Conservation (phyloP, 2,113 vertebrate genomes). For the Pangasianodon gigas region DNA sequence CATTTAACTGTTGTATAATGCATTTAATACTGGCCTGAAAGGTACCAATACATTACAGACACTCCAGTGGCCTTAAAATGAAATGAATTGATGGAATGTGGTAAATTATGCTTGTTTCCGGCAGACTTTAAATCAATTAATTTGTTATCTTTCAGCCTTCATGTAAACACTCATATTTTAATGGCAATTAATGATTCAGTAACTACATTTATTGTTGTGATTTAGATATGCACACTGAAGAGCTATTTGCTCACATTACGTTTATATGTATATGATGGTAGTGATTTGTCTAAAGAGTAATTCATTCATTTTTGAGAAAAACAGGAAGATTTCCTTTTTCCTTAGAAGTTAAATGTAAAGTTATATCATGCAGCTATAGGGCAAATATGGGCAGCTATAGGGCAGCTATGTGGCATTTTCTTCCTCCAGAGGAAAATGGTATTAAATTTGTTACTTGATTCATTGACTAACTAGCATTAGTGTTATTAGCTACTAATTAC, state of each 20-base stretch:
- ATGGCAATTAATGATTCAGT: neutral
- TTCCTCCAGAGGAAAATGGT: neutral
- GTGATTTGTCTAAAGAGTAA: neutral
- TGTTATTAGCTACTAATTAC: neutral
- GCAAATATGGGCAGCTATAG: neutral
- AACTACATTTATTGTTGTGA: neutral
- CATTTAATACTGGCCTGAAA: neutral
- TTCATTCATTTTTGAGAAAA: neutral
- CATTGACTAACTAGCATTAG: neutral
- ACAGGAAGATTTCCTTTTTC: neutral
- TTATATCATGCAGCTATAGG: neutral
- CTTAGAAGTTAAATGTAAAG: neutral
- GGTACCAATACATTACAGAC: neutral
- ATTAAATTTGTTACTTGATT: neutral
- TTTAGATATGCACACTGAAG: neutral
- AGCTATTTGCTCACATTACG: neutral
- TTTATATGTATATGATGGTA: neutral
- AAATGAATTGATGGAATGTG: neutral
- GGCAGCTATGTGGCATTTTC: neutral
- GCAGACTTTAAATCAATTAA: neutral
- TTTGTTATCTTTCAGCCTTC: neutral
- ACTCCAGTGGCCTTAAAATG: neutral
- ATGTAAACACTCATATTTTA: neutral
- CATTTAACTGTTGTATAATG: neutral
- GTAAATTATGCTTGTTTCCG: neutral